Conservation (phyloP, 30 jellyfish, hydroid and myxozoan species). For the Nemopilema nomurai region DNA sequence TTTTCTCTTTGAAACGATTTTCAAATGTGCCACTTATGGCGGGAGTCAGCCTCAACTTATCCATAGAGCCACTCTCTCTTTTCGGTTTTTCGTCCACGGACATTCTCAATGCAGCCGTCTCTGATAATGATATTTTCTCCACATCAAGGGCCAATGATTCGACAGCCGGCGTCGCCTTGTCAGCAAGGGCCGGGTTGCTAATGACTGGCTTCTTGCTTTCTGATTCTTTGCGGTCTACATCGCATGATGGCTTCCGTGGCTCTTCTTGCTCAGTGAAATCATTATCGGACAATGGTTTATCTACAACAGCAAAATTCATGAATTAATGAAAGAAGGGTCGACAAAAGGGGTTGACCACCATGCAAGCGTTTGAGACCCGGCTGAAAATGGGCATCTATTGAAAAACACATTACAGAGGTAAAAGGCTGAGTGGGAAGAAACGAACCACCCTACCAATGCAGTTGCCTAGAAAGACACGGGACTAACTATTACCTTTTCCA, state of each 20-base stretch:
- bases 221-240: background rate
- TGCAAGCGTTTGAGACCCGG: too few species aligned
- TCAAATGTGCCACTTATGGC: constrained; percentile 51
- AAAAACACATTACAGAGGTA: too few species aligned
- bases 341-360: background rate
- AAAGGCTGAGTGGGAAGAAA: too few species aligned
- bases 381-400: too few species aligned
- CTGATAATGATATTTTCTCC: background rate
- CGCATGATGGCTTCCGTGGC: background rate
- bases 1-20: constrained; percentile 40
- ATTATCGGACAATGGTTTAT: background rate
- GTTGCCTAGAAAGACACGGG: too few species aligned
- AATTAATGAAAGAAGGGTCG: too few species aligned
- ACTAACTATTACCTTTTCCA: too few species aligned
- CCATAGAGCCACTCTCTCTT: too few species aligned
- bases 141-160: background rate
- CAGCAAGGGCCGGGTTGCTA: background rate
- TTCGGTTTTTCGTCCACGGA: background rate
- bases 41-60: background rate
- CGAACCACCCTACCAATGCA: too few species aligned
- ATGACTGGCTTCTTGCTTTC: background rate
- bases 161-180: background rate
- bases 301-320: background rate
- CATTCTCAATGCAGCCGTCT: background rate
- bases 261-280: background rate